These are phyloP conservation scores for Thryonomys swinderianus DNA, from an alignment of 2,113 vertebrate species.

Conservation along the genomic window DNA sequence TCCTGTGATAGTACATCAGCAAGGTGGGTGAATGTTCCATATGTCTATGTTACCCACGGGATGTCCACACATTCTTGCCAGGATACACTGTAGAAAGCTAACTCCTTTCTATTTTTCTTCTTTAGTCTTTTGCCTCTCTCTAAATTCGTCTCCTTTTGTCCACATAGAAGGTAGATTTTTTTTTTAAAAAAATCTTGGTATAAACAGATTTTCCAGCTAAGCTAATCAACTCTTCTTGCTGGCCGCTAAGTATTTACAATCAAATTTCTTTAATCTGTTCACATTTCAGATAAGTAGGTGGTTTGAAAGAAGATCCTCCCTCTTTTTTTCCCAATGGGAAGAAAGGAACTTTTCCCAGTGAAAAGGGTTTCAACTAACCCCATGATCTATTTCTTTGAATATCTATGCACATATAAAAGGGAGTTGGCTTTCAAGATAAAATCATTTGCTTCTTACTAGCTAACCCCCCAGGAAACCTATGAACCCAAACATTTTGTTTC, in stretches of 20 bases:
- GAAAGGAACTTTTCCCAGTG: neutral
- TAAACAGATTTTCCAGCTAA: neutral
- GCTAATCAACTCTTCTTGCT: neutral
- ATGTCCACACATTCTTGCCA: neutral
- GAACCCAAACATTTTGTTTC: neutral
- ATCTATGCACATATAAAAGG: neutral
- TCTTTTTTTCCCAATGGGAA: neutral
- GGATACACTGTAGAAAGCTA: neutral
- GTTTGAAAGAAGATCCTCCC: neutral
- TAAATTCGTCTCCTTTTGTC: neutral
- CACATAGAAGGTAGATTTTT: neutral
- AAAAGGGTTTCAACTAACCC: neutral
- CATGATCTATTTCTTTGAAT: neutral
- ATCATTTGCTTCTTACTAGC: neutral
- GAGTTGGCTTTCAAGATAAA: neutral
- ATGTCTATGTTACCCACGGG: neutral
- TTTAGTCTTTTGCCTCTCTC: neutral
- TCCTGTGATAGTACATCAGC: neutral
- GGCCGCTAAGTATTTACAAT: neutral
- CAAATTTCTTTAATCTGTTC: neutral
- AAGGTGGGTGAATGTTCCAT: neutral
- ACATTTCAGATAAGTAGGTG: neutral
- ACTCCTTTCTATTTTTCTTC: neutral
- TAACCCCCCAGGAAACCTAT: neutral
- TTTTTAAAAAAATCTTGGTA: neutral